These are phyloP conservation scores for Procambarus clarkii DNA, from an alignment of 1,140 invertebrate genomes.

Conservation along the genomic window DNA sequence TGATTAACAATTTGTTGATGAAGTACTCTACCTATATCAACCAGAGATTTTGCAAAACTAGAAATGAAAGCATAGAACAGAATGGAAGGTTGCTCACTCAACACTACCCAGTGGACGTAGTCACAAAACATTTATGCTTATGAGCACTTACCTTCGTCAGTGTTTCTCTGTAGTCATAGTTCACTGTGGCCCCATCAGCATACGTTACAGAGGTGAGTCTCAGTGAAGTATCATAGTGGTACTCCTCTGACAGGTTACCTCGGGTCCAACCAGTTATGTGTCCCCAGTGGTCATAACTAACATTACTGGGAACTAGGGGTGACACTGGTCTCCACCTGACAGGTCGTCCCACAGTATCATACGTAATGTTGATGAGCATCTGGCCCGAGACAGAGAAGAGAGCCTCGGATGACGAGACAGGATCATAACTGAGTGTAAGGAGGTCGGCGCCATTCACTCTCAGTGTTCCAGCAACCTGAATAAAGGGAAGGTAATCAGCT, in stretches of 20 bases:
- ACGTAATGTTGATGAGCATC: slow-evolving; percentile 92
- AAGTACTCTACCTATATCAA: too few relatives aligned
- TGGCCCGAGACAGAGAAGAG: slow-evolving; percentile 91
- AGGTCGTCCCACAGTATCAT: slow-evolving; percentile 91
- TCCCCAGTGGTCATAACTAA: slow-evolving; percentile 71
- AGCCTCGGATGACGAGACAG: slow-evolving; percentile 88
- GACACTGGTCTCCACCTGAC: slow-evolving; percentile 88
- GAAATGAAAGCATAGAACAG: too few relatives aligned
- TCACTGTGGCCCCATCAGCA: slow-evolving; percentile 60
- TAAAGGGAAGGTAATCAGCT: slow-evolving; percentile 75
- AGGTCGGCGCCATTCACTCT: slow-evolving; percentile 93
- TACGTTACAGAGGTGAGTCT: slow-evolving; percentile 61
- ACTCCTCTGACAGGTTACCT: slow-evolving; percentile 64
- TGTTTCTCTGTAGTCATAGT: slow-evolving; percentile 68
- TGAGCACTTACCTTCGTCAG: slow-evolving; percentile 21
- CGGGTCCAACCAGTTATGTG: slow-evolving; percentile 62
- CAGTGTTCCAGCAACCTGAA: slow-evolving; percentile 88
- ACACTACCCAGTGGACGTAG: too few relatives aligned
- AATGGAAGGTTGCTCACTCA: too few relatives aligned
- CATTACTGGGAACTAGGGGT: slow-evolving; percentile 65
- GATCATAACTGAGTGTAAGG: slow-evolving; percentile 92
- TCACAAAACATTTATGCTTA: not conserved
- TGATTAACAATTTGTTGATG: too few relatives aligned
- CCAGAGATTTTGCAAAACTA: too few relatives aligned
- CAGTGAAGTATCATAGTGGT: slow-evolving; percentile 61